Base-by-base conservation (phyloP, 2,888 invertebrate genomes). In the Sturmia bella region DNA sequence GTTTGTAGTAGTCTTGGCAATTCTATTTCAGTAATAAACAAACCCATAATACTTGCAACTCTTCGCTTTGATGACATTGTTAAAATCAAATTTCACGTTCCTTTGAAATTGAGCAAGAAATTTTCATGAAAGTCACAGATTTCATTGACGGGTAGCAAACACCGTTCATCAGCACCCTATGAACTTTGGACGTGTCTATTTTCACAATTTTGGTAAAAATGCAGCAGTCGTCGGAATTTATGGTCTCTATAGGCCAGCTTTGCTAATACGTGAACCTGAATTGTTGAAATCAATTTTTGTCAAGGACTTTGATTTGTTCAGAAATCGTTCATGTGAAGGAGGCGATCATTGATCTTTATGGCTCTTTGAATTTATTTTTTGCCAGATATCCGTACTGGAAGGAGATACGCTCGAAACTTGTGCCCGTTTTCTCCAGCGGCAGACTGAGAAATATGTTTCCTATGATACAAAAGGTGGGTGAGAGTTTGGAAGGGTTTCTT, bases 251-350 rank as follows among this genome's bases (percentile, higher is more conserved):
- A 90, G 88, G 2, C 92, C 92, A 0, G 88, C 88, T 2, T 39
- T 92, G 2, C 56, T 92, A 9, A 66, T 91, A 1, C 89, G 90
- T 0, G 91, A 92, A 84, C 91, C 91, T 0, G 89, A 91, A 24
- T 70, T 92, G 0, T 85, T 92, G 0, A 91, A 91, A 59, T 84
- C 86, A 1, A 79, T 92, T 11, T 84, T 92, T 12, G 87, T 92
- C 12, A 91, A 90, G 54, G 74, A 86, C 11, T 88, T 89, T n/a
- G 84, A 87, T 63, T 84, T 81, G 48, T 88, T 88, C 19, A 72
- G 85, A 3, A 87, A 87, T 72, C 88, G 89, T 0, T 17, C 21
- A 0, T 85, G 80, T 86, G 92, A 81, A 76, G 91, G 86, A 1
- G 89, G 87, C 74, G 69, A 63, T 0, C 56, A n/a, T 37, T 0